These are phyloP conservation scores for Epinephelus moara DNA, from an alignment of 2,113 vertebrate species.

Conservation along the genomic window DNA sequence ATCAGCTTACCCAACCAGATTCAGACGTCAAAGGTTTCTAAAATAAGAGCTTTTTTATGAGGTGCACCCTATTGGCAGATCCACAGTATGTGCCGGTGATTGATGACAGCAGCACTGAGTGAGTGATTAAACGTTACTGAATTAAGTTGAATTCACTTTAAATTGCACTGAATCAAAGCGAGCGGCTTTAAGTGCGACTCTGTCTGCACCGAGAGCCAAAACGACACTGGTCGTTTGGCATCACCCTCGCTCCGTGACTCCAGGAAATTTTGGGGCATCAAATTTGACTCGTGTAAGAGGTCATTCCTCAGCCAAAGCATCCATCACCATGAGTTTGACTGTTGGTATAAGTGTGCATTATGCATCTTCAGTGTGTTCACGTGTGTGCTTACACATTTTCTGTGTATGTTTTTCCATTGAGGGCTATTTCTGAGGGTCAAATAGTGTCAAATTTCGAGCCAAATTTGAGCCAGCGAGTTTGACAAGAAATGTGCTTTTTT, in stretches of 20 bases:
- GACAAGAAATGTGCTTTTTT: conserved; percentile 36
- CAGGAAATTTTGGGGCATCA: conserved; percentile 9
- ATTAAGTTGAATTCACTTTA: conserved; percentile 57
- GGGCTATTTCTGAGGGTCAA: conserved; percentile 73
- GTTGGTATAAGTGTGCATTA: conserved; percentile 39
- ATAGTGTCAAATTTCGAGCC: conserved; percentile 45
- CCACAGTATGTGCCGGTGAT: conserved; percentile 44
- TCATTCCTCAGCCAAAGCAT: conserved; percentile 61
- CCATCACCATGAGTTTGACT: conserved; percentile 44
- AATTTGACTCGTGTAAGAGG: conserved; percentile 19
- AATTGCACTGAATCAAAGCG: conserved; percentile 76
- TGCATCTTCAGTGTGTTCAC: conserved; percentile 27
- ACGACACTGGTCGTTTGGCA: neutral
- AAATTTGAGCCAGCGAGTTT: conserved; percentile 58
- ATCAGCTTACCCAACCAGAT: conserved; percentile 27
- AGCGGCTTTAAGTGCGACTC: conserved; percentile 37
- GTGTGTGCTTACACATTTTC: conserved; percentile 30
- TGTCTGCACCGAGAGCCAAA: conserved; percentile 16
- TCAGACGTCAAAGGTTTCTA: conserved; percentile 20
- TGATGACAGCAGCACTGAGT: conserved; percentile 48
- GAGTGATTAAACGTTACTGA: conserved; percentile 48
- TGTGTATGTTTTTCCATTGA: conserved; percentile 64
- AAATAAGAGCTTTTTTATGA: conserved; percentile 44
- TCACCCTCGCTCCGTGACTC: neutral
- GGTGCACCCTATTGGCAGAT: conserved; percentile 26